A percentile compares a stretch with the other conserved stretches of the same genome.
Evolutionary conservation across 1,140 invertebrate genomes (phyloP).

Genomic region (Cephus cinctus): DNA sequence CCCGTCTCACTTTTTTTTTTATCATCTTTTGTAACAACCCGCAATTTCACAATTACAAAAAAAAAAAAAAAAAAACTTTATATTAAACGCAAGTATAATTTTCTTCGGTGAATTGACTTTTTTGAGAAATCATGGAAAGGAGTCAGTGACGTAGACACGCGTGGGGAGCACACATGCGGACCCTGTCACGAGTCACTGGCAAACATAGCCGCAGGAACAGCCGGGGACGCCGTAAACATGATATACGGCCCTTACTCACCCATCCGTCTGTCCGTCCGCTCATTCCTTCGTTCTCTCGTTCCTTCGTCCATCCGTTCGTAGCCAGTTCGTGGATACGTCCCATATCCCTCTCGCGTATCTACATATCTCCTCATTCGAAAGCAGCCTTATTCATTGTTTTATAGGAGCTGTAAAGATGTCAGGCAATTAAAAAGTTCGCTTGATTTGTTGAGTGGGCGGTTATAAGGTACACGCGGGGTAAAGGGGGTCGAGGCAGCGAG

Average conservation of each 20-base stretch:
- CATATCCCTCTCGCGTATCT: no score
- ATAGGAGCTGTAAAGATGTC: conserved; percentile 36
- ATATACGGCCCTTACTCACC: conserved; percentile 24
- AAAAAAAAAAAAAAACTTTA: no score
- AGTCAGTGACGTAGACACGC: no score
- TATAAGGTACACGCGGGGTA: background rate
- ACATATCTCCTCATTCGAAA: conserved; percentile 13
- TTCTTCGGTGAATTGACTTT: no score
- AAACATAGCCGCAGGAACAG: background rate
- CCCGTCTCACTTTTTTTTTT: no score
- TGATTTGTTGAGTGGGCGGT: conserved; percentile 36
- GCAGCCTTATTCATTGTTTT: conserved; percentile 37
- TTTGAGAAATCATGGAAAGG: no score
- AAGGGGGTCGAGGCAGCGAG: background rate
- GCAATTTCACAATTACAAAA: no score
- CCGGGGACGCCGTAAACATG: conserved; percentile 30
- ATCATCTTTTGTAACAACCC: no score
- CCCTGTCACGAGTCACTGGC: conserved; percentile 9
- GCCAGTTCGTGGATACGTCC: no score
- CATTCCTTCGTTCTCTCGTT: conserved; percentile 9
- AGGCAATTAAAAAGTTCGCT: conserved; percentile 37
- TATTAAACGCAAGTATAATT: no score
- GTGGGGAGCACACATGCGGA: background rate
- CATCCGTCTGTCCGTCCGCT: background rate
- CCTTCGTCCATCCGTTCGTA: no score